Base-by-base conservation (phyloP, 2,113 vertebrate genomes). In the Ranitomeya imitator region DNA sequence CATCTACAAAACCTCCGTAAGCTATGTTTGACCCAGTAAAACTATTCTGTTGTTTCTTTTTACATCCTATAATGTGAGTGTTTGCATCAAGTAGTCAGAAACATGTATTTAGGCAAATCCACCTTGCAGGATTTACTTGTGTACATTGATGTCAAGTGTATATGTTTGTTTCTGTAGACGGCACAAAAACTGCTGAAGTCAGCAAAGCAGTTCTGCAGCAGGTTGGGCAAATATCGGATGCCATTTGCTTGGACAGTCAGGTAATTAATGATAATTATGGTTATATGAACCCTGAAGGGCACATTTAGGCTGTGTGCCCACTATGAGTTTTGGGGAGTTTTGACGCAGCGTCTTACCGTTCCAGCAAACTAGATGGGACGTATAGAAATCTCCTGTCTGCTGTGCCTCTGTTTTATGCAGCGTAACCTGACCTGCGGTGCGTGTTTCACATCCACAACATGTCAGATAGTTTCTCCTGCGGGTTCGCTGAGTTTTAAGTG, bases 191-290 rank as follows among this genome's bases (percentile, higher is more conserved):
- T 97, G 90, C 91, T 99, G 90, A 99, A 98, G 93, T 96, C 97
- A 90, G 99, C 97, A 91, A 98, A 96, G 61, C 98, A 98, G 86
- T 99, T 99, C 91, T 99, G 98, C 89, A 96, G 93, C 94, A 99
- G 97, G 92, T 90, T 99, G 91, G 98, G 98, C 14, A 99, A 97
- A 90, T 99, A 99, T 90, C 96, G 95, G 2, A 99, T 99, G 98
- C 98, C 98, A 0, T 99, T 99, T 88, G 98, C 98, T n/a, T 99
- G 98, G 98, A 96, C 97, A 0, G 93, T 98, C 85, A 97, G 98
- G 98, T 99, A 93, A 84, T 18, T 51, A 45, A 14, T 31, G n/a
- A 18, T 59, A 31, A 23, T 78, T 15, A 13, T 26, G 16, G 54
- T 59, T 37, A n/a, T 54, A n/a, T 54, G 51, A 54, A 55, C 11